Base-by-base conservation (phyloP, 2,797 vertebrate species). In the Taenioides sp. region DNA sequence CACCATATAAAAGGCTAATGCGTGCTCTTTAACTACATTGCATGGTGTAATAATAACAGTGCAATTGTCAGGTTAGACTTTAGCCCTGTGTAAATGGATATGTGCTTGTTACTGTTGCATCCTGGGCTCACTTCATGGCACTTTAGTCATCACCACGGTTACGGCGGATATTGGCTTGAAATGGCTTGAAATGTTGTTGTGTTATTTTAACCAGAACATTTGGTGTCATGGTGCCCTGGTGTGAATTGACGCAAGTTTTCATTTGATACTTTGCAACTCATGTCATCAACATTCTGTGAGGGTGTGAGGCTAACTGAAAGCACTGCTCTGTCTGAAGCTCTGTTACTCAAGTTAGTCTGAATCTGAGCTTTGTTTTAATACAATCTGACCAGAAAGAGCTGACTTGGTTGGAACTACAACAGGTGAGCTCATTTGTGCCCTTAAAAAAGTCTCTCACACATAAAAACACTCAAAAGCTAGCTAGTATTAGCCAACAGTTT, bases 1-100 rank as follows among this genome's bases (percentile, higher is more conserved):
- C 47, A 49, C 49, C 64, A 31, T 71, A 50, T 22, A 54, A 52
- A 52, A 37, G 22, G 75, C 22, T 28, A 54, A 79, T 57, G 61
- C 63, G 28, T 71, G 59, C 43, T 62, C 17, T 60, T 67, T 49
- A 0, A 2, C 65, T 20, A 14, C 4, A 34, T 34, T 49, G 63
- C 23, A 34, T 57, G 22, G 43, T 5, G 40, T 43, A 43, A 4
- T 54, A 49, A 7, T 65, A 27, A 23, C 20, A 31, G 3, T 59
- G 63, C 34, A 28, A 27, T 25, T n/a, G n/a, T 14, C 27, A 12
- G 22, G 55, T 34, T 23, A 65, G 60, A 67, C 37, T 49, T 50
- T n/a, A 28, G 28, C 37, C 27, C 14, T 20, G 34, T 72, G 60
- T 40, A 50, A 67, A 72, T 55, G 34, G 54, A 50, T 47, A 23